Conservation (phyloP, 1,140 invertebrate species). For the Pachypsylla venusta region DNA sequence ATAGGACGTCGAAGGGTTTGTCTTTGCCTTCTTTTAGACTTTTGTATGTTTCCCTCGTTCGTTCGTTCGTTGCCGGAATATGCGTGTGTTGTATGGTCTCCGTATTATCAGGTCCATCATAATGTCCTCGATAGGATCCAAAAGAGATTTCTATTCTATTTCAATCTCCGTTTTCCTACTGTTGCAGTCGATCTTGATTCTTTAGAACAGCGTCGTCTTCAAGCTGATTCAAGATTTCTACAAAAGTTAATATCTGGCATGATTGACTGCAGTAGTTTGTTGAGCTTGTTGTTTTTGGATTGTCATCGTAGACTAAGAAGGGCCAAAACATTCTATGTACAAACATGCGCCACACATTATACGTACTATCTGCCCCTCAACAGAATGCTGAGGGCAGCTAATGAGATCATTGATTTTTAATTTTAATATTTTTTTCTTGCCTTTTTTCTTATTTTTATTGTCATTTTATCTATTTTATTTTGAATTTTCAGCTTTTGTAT, state of each 20-base stretch:
- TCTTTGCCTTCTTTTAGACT: background rate
- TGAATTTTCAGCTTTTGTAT: too few species aligned
- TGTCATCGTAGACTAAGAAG: background rate
- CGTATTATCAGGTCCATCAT: background rate
- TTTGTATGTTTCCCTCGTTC: background rate
- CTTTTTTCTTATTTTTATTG: too few species aligned
- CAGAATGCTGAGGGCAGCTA: background rate
- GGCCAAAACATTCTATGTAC: background rate
- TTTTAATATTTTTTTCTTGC: too few species aligned
- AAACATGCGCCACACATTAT: background rate
- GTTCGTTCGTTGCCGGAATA: background rate
- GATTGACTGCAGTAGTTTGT: background rate
- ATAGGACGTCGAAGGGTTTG: background rate
- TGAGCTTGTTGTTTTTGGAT: background rate
- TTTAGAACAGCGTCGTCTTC: background rate
- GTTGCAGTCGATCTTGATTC: background rate
- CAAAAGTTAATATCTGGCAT: background rate
- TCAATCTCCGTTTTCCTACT: background rate
- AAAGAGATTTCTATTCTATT: background rate
- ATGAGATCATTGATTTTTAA: background rate
- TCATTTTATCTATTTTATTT: too few species aligned
- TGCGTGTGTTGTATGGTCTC: background rate
- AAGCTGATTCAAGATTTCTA: background rate
- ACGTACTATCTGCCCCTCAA: background rate
- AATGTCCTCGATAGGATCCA: background rate